These are phyloP conservation scores for Andrena hattorfiana DNA, from an alignment of 2,888 invertebrate genomes.

Conservation along the genomic window DNA sequence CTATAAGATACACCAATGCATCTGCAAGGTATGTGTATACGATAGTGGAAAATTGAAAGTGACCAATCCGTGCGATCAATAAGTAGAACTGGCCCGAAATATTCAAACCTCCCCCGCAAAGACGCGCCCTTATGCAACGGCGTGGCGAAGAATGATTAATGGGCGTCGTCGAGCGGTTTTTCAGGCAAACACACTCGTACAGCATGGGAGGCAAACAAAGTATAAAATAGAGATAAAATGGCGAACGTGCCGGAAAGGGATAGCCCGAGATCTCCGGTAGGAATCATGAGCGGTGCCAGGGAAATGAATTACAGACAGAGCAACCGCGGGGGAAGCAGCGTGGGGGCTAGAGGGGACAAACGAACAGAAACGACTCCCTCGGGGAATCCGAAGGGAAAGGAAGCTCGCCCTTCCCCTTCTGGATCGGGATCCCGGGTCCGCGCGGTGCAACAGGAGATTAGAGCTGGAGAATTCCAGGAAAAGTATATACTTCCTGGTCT, in stretches of 20 bases:
- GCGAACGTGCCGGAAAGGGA: conserved; percentile 46
- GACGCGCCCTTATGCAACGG: no score
- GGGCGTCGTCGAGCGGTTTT: background rate
- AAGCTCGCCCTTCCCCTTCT: conserved; percentile 35
- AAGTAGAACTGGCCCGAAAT: no score
- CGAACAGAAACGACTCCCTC: conserved; percentile 59
- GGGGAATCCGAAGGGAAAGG: conserved; percentile 52
- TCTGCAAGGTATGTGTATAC: no score
- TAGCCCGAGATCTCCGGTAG: conserved; percentile 51
- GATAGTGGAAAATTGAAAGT: no score
- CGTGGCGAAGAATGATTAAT: conserved; percentile 22
- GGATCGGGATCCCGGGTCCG: conserved; percentile 28
- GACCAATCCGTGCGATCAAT: no score
- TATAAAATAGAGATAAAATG: conserved; percentile 56
- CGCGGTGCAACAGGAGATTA: conserved; percentile 67
- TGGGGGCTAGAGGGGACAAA: conserved; percentile 36
- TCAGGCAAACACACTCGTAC: conserved; percentile 3
- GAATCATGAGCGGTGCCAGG: conserved; percentile 65
- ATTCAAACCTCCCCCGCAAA: no score
- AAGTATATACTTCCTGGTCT: conserved; percentile 42
- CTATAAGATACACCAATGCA: no score
- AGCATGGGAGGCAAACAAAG: conserved; percentile 16
- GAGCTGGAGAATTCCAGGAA: conserved; percentile 52
- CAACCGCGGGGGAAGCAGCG: conserved; percentile 12
- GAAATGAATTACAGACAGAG: conserved; percentile 67